Percentiles rank a stretch among this genome's conserved stretches.
phyloP scores from a whole-genome alignment of 1,140 invertebrate genomes.

The Zaprionus ghesquierei region DNA sequence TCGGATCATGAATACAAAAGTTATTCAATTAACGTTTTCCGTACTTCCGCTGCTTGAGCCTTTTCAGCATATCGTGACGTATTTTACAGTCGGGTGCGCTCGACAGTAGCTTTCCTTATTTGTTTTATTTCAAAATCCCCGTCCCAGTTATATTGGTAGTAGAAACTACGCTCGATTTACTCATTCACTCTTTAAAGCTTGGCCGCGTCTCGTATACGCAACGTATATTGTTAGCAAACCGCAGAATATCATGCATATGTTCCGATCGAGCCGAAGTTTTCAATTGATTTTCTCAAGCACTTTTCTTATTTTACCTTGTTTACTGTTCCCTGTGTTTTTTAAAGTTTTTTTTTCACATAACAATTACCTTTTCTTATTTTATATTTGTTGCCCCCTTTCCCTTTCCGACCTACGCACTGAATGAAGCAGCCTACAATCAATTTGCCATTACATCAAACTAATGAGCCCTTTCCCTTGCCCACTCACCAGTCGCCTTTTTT shows the following conservation, averaged over 20 bases:
- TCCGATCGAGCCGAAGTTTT: background rate
- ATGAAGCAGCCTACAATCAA: conserved; percentile 1
- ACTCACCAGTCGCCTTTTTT: conserved; percentile 1
- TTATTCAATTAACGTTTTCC: too few relatives aligned
- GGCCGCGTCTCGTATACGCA: background rate
- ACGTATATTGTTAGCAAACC: background rate
- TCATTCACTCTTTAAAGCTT: background rate
- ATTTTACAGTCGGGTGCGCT: too few relatives aligned
- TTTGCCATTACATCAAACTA: conserved; percentile 6
- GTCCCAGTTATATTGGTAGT: background rate
- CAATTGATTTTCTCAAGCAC: background rate
- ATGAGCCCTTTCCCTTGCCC: conserved; percentile 5
- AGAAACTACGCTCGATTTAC: background rate
- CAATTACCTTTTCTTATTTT: background rate
- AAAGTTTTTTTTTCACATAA: background rate
- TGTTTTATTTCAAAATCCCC: background rate
- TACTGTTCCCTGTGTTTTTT: background rate
- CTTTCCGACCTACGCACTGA: background rate
- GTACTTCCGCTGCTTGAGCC: too few relatives aligned
- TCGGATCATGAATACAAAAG: too few relatives aligned
- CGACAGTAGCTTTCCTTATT: too few relatives aligned
- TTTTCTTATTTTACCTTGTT: background rate
- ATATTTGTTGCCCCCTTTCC: background rate
- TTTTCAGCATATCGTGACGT: too few relatives aligned
- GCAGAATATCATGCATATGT: background rate